These are phyloP conservation scores for Lonchura striata DNA, from an alignment of 2,113 vertebrate species.

Conservation along the genomic window DNA sequence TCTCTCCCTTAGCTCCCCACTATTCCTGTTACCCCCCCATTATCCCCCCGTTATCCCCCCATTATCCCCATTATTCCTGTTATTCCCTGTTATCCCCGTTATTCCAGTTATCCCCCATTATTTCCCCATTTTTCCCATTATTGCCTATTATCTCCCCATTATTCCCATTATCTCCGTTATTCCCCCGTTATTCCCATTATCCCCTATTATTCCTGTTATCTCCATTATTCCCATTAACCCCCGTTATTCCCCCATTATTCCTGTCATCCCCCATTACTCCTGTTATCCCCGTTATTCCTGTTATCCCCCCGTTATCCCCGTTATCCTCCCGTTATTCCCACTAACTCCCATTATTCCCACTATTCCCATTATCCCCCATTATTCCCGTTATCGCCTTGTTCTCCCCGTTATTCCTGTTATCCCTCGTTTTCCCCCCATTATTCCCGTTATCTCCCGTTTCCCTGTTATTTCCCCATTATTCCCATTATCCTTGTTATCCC, in stretches of 20 bases:
- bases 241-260: not conserved
- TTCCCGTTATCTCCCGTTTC: not conserved
- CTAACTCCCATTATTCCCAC: too few relatives aligned
- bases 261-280: rapidly evolving
- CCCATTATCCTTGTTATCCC: too few relatives aligned
- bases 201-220: too few relatives aligned
- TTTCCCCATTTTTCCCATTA: too few relatives aligned
- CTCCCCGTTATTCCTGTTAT: not conserved
- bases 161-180: too few relatives aligned
- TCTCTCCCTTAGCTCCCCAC: too few relatives aligned
- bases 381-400: not conserved
- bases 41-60: not conserved
- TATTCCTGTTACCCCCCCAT: too few relatives aligned
- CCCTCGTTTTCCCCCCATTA: too few relatives aligned
- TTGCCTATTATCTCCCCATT: too few relatives aligned
- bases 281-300: rapidly evolving
- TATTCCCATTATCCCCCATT: rapidly evolving
- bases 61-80: too few relatives aligned
- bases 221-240: not conserved
- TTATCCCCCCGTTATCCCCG: not conserved
- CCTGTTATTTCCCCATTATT: not conserved
- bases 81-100: too few relatives aligned
- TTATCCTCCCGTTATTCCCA: not conserved
- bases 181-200: not conserved
- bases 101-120: too few relatives aligned